These are phyloP conservation scores for Drosophila setifemur DNA, from an alignment of 1,140 invertebrate species.

Conservation along the genomic window DNA sequence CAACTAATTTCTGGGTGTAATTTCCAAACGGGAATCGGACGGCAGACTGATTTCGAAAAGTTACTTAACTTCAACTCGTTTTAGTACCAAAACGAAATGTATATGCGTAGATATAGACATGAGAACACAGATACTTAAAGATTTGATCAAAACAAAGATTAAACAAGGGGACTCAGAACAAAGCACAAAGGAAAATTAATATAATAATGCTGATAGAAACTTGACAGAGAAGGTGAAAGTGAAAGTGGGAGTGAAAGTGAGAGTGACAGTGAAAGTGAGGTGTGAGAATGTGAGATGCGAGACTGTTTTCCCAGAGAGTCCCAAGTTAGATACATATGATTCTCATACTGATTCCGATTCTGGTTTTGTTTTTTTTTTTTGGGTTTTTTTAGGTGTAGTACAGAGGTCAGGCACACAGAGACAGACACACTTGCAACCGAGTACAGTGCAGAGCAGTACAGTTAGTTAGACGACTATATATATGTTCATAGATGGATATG, in stretches of 20 bases:
- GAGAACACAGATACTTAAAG: conserved; percentile 16
- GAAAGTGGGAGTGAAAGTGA: conserved; percentile 8
- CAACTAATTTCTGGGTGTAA: background rate
- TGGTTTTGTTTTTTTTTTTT: too few relatives aligned
- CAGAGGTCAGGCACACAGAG: conserved; percentile 34
- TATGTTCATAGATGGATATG: conserved; percentile 34
- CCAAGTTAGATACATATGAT: background rate
- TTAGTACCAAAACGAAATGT: background rate
- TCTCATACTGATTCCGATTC: background rate
- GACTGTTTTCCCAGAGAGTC: conserved; percentile 6
- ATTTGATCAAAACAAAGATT: background rate
- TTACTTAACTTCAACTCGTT: background rate
- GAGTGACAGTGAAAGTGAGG: conserved; percentile 15
- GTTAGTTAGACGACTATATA: conserved; percentile 39
- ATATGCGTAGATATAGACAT: conserved; percentile 9
- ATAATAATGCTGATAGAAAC: conserved; percentile 1
- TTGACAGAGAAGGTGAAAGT: conserved; percentile 1
- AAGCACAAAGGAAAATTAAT: conserved; percentile 4
- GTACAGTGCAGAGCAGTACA: conserved; percentile 48
- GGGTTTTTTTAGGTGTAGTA: too few relatives aligned
- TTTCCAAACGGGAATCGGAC: background rate
- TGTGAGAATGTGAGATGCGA: conserved; percentile 8
- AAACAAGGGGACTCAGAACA: background rate
- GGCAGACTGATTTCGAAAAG: background rate
- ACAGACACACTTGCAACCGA: conserved; percentile 48